Evolutionary conservation across 2,888 invertebrate species (phyloP).

Genomic region (Andrena bicolor): DNA sequence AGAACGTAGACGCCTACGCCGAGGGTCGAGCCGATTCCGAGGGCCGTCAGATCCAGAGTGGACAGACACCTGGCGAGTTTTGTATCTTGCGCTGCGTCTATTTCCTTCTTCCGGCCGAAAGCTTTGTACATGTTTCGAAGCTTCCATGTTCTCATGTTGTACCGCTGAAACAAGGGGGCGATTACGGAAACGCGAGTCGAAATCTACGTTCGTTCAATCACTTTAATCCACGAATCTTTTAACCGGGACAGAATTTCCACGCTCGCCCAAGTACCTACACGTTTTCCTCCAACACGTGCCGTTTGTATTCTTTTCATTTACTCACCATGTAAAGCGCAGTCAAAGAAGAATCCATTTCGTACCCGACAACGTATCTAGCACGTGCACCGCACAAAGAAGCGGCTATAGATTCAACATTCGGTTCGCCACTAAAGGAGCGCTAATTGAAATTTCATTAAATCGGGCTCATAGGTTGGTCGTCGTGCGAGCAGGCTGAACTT

Average conservation of each 20-base stretch:
- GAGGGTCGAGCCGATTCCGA: conserved; percentile 93
- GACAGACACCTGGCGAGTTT: conserved; percentile 90
- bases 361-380: background rate
- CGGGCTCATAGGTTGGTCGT: conserved; percentile 28
- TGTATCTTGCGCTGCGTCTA: conserved; percentile 66
- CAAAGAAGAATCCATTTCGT: conserved; percentile 64
- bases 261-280: too few relatives aligned
- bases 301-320: background rate
- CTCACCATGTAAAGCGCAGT: conserved; percentile 58
- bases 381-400: background rate
- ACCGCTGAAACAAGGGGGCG: conserved; percentile 60
- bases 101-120: conserved; percentile 76
- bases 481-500: conserved; percentile 16
- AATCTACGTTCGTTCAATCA: too few relatives aligned
- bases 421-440: conserved; percentile 44
- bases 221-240: background rate
- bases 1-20: conserved; percentile 97
- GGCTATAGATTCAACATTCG: conserved; percentile 29
- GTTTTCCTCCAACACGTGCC: too few relatives aligned
- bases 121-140: conserved; percentile 62
- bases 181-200: background rate
- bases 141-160: conserved; percentile 67
- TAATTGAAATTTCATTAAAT: conserved; percentile 67
- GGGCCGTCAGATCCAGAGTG: conserved; percentile 92
- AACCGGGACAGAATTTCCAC: background rate